Percentiles rank a stretch among this genome's conserved stretches.
phyloP scores from a whole-genome alignment of 1,140 invertebrate species.

The Drosophila yakuba region DNA sequence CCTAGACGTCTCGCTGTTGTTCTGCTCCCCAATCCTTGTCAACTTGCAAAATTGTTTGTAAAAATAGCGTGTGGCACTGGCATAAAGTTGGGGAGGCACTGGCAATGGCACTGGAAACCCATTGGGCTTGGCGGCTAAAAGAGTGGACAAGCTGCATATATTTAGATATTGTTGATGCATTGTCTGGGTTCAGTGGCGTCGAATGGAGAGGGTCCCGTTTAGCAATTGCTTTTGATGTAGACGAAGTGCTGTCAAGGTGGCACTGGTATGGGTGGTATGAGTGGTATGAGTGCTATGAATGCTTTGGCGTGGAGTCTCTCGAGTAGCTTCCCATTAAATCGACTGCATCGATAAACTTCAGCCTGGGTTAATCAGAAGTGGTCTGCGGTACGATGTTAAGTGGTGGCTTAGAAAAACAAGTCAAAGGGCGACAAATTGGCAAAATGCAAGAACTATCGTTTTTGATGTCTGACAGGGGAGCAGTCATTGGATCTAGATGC shows the following conservation, averaged over 20 bases:
- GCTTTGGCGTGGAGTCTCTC: conserved; percentile 2
- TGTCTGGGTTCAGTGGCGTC: conserved; percentile 56
- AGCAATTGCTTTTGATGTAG: conserved; percentile 41
- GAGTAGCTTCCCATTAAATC: conserved; percentile 42
- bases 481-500: background rate
- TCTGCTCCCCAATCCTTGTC: conserved; percentile 66
- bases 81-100: conserved; percentile 45
- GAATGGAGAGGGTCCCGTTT: conserved; percentile 17
- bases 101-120: background rate
- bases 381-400: conserved; percentile 22
- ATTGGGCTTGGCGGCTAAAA: conserved; percentile 5
- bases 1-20: conserved; percentile 37
- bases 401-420: conserved; percentile 5
- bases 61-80: conserved; percentile 80
- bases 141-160: conserved; percentile 71
- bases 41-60: conserved; percentile 81
- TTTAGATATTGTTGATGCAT: conserved; percentile 72
- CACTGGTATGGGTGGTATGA: background rate
- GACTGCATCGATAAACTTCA: conserved; percentile 40
- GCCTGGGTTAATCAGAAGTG: conserved; percentile 38
- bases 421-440: conserved; percentile 1
- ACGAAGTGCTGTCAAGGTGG: conserved; percentile 43
- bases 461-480: conserved; percentile 7
- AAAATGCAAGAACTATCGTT: conserved; percentile 4
- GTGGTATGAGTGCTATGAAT: background rate